Base-by-base conservation (phyloP, 2,797 vertebrate species). In the Microctenopoma lineatum region DNA sequence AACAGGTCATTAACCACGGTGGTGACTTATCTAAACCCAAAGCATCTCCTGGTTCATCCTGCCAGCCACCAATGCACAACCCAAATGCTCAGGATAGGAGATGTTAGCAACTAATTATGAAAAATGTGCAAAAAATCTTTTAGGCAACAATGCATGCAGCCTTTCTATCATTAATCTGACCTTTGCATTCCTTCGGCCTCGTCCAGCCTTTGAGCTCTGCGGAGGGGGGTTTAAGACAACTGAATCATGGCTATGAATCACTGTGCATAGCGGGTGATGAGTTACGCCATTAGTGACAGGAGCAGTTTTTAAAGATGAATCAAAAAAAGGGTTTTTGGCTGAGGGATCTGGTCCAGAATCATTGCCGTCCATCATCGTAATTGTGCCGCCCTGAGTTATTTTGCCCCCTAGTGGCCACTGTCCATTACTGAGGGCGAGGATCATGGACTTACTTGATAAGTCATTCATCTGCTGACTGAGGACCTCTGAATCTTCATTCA, bases 161-260 rank as follows among this genome's bases (percentile, higher is more conserved):
- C 54, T 62, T 59, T 69, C 41, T 39, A 11, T 4, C 29, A 65
- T 51, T 60, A 26, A 54, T 50, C 51, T 13, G 16, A 41, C 97
- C 98, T 99, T 97, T 91, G 92, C 88, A 80, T 91, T 94, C 88
- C 96, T 95, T 92, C 96, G 95, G 93, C 95, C 95, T 93, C 95
- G 95, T 95, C 96, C 96, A 3, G 94, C 92, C 89, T 97, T 99
- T 88, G 92, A 89, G 89, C 84, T 98, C 92, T 96, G 96, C 64
- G 97, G 97, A 89, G 98, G 97, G 73, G 97, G 97, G 84, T 86
- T 96, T 94, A 99, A 95, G 84, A 96, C 93, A 90, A 99, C 95
- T 53, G 96, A 95, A 68, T 98, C 96, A 91, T 94, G 93, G 81
- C 92, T 77, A 81, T 87, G 85, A 81, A 89, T 79, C 71, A 87